A percentile compares a stretch with the other conserved stretches of the same genome.
Evolutionary conservation across 2,888 invertebrate species (phyloP).

Genomic region (Ctenicera cuprea): DNA sequence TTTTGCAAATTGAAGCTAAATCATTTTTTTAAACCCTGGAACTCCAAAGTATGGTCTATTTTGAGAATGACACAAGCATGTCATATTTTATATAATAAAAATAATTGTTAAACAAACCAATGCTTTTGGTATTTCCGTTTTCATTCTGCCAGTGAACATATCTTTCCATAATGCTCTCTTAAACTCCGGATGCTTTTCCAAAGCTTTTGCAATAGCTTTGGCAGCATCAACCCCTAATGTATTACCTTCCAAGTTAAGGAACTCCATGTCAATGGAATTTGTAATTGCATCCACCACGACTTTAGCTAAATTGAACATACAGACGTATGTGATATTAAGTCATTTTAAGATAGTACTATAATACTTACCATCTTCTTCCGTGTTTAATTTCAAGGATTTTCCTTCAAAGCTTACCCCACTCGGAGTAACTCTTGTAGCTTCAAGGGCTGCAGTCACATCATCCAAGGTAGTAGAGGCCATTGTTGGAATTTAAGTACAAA

Average conservation of each 20-base stretch:
- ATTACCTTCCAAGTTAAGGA: slow-evolving; percentile 92
- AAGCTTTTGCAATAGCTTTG: slow-evolving; percentile 85
- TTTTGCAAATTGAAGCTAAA: too few relatives aligned
- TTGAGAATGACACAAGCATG: too few relatives aligned
- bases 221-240: slow-evolving; percentile 95
- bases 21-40: too few relatives aligned
- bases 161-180: slow-evolving; percentile 94
- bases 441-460: slow-evolving; percentile 74
- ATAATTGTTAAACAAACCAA: slow-evolving; percentile 74
- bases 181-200: slow-evolving; percentile 86
- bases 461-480: slow-evolving; percentile 67
- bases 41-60: too few relatives aligned
- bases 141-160: slow-evolving; percentile 96
- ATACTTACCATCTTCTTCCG: slow-evolving; percentile 84
- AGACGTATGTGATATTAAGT: too few relatives aligned
- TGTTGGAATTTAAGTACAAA: background rate
- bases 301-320: slow-evolving; percentile 75
- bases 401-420: slow-evolving; percentile 89
- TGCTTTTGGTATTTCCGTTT: slow-evolving; percentile 95
- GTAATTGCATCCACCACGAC: slow-evolving; percentile 86
- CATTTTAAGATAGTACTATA: slow-evolving; percentile 12
- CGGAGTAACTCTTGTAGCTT: slow-evolving; percentile 71
- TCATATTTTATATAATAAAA: too few relatives aligned
- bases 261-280: slow-evolving; percentile 80
- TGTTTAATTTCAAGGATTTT: slow-evolving; percentile 85